These are phyloP conservation scores for Ceyx melanurus DNA, from an alignment of 2,113 vertebrate species.

Conservation along the genomic window DNA sequence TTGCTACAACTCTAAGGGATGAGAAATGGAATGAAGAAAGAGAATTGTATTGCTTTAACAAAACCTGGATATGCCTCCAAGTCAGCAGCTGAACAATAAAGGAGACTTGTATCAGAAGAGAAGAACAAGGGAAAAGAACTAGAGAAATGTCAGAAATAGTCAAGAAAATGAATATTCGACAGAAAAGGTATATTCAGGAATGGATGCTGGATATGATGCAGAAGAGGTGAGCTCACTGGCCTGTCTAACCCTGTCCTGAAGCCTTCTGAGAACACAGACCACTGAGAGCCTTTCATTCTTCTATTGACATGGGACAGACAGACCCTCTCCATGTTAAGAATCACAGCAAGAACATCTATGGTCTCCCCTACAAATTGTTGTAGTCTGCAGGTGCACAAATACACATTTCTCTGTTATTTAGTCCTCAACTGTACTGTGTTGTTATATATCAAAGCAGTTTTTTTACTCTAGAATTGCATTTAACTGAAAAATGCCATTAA, in stretches of 20 bases:
- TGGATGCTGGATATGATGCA: neutral
- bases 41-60: neutral
- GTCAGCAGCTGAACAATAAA: neutral
- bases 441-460: neutral
- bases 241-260: neutral
- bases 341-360: neutral
- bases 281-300: neutral
- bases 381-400: neutral
- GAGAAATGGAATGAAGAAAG: neutral
- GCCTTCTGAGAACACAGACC: neutral
- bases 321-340: neutral
- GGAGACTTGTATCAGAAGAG: neutral
- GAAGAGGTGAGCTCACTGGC: neutral
- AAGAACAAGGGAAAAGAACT: neutral
- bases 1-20: neutral
- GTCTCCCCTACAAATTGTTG: neutral
- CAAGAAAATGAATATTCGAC: neutral
- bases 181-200: neutral
- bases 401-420: neutral
- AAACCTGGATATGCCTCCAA: neutral
- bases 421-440: neutral
- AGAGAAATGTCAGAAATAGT: neutral
- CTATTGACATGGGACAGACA: neutral
- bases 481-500: neutral
- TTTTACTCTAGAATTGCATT: neutral